phyloP scores from a whole-genome alignment of 2,888 invertebrate genomes.

The Megaustenia siamemsis region DNA sequence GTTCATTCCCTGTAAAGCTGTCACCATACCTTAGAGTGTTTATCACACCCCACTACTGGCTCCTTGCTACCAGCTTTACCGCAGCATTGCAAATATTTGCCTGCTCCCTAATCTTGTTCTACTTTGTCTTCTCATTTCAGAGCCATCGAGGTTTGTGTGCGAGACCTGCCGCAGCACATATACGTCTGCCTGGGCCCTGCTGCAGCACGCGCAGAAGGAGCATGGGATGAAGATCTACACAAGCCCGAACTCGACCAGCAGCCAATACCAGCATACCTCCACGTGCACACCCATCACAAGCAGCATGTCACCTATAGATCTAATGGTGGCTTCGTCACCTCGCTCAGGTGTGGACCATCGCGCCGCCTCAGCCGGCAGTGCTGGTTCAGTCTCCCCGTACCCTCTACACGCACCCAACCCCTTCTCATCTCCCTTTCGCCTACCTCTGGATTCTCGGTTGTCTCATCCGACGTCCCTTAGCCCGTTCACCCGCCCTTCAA shows the following conservation, averaged over 20 bases:
- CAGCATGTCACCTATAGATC: slow-evolving; percentile 45
- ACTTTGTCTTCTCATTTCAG: slow-evolving; percentile 80
- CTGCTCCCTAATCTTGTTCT: no score
- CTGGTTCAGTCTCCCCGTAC: slow-evolving; percentile 63
- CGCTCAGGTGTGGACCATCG: slow-evolving; percentile 53
- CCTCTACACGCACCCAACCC: slow-evolving; percentile 59
- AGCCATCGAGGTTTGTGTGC: slow-evolving; percentile 96
- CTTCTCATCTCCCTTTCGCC: slow-evolving; percentile 81
- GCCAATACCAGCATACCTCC: slow-evolving; percentile 50
- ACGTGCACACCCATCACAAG: slow-evolving; percentile 22
- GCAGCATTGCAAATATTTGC: no score
- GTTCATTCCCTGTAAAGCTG: no score
- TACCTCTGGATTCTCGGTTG: slow-evolving; percentile 63
- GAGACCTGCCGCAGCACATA: slow-evolving; percentile 94
- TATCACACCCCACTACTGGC: no score
- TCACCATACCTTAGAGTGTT: no score
- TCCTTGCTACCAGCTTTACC: no score
- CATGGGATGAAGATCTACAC: slow-evolving; percentile 95
- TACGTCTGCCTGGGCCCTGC: slow-evolving; percentile 94
- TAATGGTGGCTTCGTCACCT: slow-evolving; percentile 52
- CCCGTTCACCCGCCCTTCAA: slow-evolving; percentile 87
- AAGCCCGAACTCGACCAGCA: slow-evolving; percentile 60
- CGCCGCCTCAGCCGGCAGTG: slow-evolving; percentile 80
- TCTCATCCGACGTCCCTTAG: slow-evolving; percentile 61
- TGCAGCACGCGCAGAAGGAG: slow-evolving; percentile 95